A percentile compares a stretch with the other conserved stretches of the same genome.
These are phyloP conservation scores for Achatina immaculata DNA, from an alignment of 1,140 invertebrate species.

Conservation along the genomic window DNA sequence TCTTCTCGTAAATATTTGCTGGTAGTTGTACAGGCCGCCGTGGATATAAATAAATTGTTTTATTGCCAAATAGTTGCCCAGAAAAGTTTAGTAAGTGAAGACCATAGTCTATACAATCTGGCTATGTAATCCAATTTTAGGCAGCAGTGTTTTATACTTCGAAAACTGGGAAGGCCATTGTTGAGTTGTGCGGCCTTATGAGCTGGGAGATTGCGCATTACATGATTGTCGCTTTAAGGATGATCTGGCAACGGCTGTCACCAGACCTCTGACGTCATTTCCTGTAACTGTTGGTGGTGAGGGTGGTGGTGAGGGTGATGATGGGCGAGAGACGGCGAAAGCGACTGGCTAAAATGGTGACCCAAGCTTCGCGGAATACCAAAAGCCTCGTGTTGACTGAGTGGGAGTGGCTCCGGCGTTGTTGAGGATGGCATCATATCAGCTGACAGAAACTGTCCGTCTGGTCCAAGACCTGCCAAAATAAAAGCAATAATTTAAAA, in stretches of 20 bases:
- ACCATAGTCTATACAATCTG: no score
- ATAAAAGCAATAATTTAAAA: not conserved
- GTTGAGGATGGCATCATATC: conserved; percentile 35
- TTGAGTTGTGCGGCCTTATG: no score
- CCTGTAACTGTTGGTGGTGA: conserved; percentile 14
- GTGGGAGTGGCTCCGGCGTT: conserved; percentile 21
- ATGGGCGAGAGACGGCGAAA: conserved; percentile 32
- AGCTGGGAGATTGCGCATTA: no score
- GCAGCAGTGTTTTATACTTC: no score
- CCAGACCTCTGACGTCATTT: conserved; percentile 38
- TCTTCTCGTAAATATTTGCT: no score
- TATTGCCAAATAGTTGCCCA: no score
- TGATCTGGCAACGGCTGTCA: not conserved
- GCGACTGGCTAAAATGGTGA: conserved; percentile 35
- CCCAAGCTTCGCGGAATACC: conserved; percentile 13
- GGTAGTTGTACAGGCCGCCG: no score
- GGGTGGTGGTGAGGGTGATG: conserved; percentile 32
- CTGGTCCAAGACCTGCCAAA: conserved; percentile 15
- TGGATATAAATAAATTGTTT: no score
- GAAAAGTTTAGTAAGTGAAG: no score
- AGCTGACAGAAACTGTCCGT: conserved; percentile 24
- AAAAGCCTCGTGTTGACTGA: conserved; percentile 12
- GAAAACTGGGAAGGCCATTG: no score
- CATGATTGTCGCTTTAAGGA: no score
- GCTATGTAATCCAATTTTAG: no score